Evolutionary conservation across 2,113 vertebrate genomes (phyloP), one percentile per base, ranked within the genome.

Genomic region (Lontra canadensis): DNA sequence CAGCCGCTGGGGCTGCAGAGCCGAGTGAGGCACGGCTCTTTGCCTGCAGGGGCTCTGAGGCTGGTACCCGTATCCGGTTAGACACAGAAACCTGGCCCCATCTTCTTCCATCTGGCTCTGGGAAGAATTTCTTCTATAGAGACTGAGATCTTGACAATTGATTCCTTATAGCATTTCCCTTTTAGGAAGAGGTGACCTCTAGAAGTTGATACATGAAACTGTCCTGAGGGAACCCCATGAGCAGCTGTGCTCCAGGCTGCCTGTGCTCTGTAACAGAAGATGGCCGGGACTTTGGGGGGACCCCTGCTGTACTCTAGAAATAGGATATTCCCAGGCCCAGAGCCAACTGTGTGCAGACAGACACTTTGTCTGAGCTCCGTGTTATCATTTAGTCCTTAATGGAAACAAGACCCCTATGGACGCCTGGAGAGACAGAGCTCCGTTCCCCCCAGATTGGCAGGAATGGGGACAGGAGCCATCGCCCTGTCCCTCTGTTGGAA

Each of bases 161-260:
- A 86, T 52, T 61, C 73, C 61, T 86, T 17, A 2, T 18, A 67
- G 93, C 15, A 0, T 82, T 71, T 84, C 84, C 81, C 39, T 23
- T 34, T 57, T 34, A 71, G 81, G 61, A 90, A 74, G 89, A 90
- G 78, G 73, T 29, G 57, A 26, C 69, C 88, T 63, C 57, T 29
- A 74, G 59, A 83, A 88, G 57, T 1, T 8, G 95, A 91, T 49
- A 92, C 11, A 2, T n/a, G 88, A 90, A 29, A 61, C 92, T 55
- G 52, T 81, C 85, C 93, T 87, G 18, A 86, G 92, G 87, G 63
- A 86, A 6, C 61, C 73, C 61, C 34, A 3, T 1, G 12, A 88
- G 71, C 94, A 97, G 84, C 96, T 97, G 93, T 3, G 0, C 78
- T 52, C 71, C 88, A 65, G 94, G 95, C 90, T 55, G n/a, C 88